phyloP scores from a whole-genome alignment of 2,888 invertebrate species.

The Athetis lepigone region DNA sequence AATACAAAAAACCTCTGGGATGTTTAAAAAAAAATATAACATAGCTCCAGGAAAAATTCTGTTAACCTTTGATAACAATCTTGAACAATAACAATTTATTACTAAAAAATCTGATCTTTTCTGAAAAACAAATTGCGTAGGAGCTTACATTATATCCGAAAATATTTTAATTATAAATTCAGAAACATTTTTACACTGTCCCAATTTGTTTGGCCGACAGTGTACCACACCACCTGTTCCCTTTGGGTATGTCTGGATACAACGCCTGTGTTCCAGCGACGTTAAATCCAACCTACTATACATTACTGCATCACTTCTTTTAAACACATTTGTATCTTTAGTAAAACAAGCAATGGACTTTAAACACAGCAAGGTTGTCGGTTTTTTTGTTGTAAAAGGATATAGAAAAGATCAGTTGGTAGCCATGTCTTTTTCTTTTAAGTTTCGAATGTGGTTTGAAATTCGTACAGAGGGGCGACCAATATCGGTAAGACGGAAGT shows the following conservation, averaged over 20 bases:
- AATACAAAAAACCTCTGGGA: not conserved
- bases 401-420: conserved; percentile 26
- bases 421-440: conserved; percentile 35
- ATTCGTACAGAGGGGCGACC: conserved; percentile 33
- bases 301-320: conserved; percentile 33
- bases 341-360: conserved; percentile 12
- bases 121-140: too few relatives aligned
- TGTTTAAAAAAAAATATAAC: not conserved
- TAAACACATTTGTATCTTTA: not conserved
- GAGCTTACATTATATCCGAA: too few relatives aligned
- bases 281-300: conserved; percentile 24
- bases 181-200: not conserved
- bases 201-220: conserved; percentile 36
- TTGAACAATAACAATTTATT: not conserved
- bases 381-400: not conserved
- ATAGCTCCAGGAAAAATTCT: not conserved
- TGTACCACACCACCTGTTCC: conserved; percentile 66
- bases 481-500: conserved; percentile 22
- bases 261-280: conserved; percentile 28
- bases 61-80: not conserved
- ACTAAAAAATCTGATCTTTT: not conserved
- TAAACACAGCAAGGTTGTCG: not conserved
- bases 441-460: conserved; percentile 50
- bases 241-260: conserved; percentile 57
- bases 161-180: not conserved